Evolutionary conservation across 2,888 invertebrate genomes (phyloP), one percentile per base, ranked within the genome.

Genomic region (Danaus chrysippus): DNA sequence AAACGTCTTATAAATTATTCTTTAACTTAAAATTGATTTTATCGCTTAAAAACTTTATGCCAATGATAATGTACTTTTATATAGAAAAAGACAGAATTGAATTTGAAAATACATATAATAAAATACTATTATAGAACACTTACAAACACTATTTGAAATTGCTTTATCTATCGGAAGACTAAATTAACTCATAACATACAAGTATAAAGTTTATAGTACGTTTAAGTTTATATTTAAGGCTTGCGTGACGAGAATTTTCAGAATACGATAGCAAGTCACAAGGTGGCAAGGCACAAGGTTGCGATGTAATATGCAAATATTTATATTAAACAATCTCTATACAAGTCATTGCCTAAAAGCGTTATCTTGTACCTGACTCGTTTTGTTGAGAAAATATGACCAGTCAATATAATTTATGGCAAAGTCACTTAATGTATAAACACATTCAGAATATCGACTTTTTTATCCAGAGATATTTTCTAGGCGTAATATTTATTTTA

Each of bases 321-420:
- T 86, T 84, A 86, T 83, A 83, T 75, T 78, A 62, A 71, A 72
- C 74, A 76, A 55, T 62, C 62, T 60, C 64, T 65, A 78, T 77
- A 79, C 82, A 84, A 86, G 84, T 84, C 83, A 86, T 84, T 78
- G 80, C 77, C 79, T 87, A 82, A 87, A 90, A 89, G 87, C 88
- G 83, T 87, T 84, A 79, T 83, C 87, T 87, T 87, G 88, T 89
- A 80, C 70, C 75, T 69, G 65, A 71, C 75, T 78, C 77, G 75
- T 73, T 80, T 71, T 77, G 76, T 81, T 80, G 70, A 78, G 76
- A 85, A 86, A 83, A 83, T 86, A 87, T 85, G 75, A 77, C 78
- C 83, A 79, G 81, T 79, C 85, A 75, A 83, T 83, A 77, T 79
- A 77, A 82, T 81, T 83, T 83, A 80, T 77, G 75, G 75, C 76